A percentile compares a stretch with the other conserved stretches of the same genome.
These are phyloP conservation scores for Oscheius sp. DNA, from an alignment of 2,888 invertebrate genomes.

Conservation along the genomic window DNA sequence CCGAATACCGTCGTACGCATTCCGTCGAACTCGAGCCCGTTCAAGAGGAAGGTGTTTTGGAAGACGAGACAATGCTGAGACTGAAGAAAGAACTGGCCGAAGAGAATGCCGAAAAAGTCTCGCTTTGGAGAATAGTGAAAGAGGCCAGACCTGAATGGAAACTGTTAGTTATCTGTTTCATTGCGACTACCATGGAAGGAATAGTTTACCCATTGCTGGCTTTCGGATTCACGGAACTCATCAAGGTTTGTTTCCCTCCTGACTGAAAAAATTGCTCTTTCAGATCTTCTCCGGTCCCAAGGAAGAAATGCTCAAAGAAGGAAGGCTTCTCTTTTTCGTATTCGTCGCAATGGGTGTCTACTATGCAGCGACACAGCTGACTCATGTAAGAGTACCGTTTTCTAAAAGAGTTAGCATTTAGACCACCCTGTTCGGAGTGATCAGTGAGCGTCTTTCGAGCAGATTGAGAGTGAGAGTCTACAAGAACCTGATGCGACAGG, in stretches of 20 bases:
- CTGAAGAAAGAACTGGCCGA: constrained; percentile 37
- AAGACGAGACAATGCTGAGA: constrained; percentile 8
- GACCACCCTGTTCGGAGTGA: constrained; percentile 70
- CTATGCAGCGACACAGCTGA: constrained; percentile 16
- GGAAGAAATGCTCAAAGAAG: constrained; percentile 13
- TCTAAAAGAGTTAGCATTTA: constrained; percentile 39
- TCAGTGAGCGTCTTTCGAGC: constrained; percentile 72
- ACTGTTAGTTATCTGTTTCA: constrained; percentile 72
- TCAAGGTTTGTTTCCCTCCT: constrained; percentile 3
- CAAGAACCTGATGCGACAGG: constrained; percentile 73
- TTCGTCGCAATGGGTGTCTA: constrained; percentile 19
- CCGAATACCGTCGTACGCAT: constrained; percentile 2
- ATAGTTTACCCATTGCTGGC: constrained; percentile 76
- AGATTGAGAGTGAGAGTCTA: constrained; percentile 74
- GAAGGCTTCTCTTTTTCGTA: not conserved
- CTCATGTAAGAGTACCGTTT: constrained; percentile 8
- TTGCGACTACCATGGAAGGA: constrained; percentile 74
- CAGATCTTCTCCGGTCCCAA: constrained; percentile 14
- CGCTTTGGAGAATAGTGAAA: constrained; percentile 69
- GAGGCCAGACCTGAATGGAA: constrained; percentile 74
- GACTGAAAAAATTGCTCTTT: not conserved
- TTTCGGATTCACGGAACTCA: constrained; percentile 70
- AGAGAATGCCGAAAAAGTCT: constrained; percentile 46
- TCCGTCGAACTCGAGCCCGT: not conserved
- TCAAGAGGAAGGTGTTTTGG: constrained; percentile 17